Evolutionary conservation across 2,113 vertebrate genomes (phyloP).

Genomic region (Azemiops feae): DNA sequence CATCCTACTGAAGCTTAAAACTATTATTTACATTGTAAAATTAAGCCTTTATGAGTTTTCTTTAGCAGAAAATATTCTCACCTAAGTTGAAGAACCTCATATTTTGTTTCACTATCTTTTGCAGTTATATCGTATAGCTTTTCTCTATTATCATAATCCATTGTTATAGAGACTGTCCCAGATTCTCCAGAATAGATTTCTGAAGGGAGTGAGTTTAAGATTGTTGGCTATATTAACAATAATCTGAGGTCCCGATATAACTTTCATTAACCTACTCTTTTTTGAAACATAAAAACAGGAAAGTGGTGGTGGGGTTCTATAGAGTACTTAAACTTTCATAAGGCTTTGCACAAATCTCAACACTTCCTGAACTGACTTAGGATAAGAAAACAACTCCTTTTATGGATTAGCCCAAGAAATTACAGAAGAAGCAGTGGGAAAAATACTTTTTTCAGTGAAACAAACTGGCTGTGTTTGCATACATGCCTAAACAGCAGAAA

Average conservation of each 20-base stretch:
- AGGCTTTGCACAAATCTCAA: background rate
- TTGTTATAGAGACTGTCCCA: background rate
- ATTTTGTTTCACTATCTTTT: background rate
- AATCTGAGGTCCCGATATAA: background rate
- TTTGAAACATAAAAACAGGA: background rate
- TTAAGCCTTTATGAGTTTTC: background rate
- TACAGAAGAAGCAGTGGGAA: background rate
- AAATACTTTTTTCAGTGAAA: background rate
- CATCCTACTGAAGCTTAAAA: conserved; percentile 15
- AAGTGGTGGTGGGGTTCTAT: background rate
- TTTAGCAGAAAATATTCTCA: background rate
- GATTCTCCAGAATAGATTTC: background rate
- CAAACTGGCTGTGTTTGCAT: background rate
- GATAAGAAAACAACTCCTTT: background rate
- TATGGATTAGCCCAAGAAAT: background rate
- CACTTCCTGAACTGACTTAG: background rate
- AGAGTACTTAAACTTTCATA: background rate
- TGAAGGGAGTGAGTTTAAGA: background rate
- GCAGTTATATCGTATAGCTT: background rate
- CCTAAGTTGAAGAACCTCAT: background rate
- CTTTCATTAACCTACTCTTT: background rate
- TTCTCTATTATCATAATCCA: background rate
- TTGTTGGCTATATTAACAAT: background rate
- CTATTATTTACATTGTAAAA: background rate
- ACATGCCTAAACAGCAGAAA: background rate